Evolutionary conservation across 2,888 invertebrate genomes (phyloP).

Genomic region (Stramonita haemastoma): DNA sequence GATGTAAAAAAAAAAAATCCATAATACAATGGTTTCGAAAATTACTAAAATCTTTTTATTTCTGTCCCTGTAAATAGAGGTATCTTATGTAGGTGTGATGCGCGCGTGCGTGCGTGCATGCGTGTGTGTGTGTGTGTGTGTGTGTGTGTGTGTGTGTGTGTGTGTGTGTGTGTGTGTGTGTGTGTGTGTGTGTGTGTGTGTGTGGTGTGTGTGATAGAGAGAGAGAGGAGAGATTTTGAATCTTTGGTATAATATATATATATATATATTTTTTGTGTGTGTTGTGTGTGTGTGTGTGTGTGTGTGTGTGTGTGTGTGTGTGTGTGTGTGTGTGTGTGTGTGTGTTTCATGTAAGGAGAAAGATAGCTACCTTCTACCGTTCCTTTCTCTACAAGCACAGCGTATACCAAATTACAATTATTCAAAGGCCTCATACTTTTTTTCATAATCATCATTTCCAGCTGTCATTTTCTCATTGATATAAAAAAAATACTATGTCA

Average conservation of each 20-base stretch:
- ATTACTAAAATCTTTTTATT: background rate
- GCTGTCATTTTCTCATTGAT: background rate
- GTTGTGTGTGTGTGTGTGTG: conserved; percentile 6
- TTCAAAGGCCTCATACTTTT: background rate
- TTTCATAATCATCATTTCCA: background rate
- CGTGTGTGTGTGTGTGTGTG: background rate
- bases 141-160: background rate
- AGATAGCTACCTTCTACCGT: background rate
- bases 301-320: background rate
- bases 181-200: background rate
- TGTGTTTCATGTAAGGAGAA: background rate
- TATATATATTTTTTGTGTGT: background rate
- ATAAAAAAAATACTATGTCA: background rate
- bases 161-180: background rate
- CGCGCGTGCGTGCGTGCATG: background rate
- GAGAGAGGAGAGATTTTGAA: too few relatives aligned
- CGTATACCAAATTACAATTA: background rate
- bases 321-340: background rate
- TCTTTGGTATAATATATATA: too few relatives aligned
- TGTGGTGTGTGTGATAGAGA: background rate
- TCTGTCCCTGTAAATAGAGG: background rate
- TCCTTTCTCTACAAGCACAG: background rate
- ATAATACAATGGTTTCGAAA: background rate
- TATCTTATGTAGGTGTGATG: background rate
- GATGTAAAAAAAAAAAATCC: background rate